phyloP scores from a whole-genome alignment of 1,140 invertebrate genomes.

The Drosophila mojavensis region DNA sequence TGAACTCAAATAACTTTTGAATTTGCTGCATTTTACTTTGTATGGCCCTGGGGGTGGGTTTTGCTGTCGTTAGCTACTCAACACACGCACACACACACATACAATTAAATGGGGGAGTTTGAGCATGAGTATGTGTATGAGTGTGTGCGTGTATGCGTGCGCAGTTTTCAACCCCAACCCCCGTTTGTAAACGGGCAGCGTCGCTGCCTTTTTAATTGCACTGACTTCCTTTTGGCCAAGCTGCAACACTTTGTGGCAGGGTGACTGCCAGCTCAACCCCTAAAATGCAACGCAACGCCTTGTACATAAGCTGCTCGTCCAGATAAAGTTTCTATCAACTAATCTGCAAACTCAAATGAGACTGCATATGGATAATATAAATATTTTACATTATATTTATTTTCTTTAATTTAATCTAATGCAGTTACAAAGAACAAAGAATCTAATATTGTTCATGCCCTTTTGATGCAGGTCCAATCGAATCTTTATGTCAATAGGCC shows the following conservation, averaged over 20 bases:
- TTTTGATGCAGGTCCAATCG: too few relatives aligned
- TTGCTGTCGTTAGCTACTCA: constrained; percentile 73
- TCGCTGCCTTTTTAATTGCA: constrained; percentile 79
- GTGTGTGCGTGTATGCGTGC: constrained; percentile 45
- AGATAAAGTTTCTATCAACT: not conserved
- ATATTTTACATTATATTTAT: too few relatives aligned
- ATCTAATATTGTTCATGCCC: too few relatives aligned
- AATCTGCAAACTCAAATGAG: not conserved
- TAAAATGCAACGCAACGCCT: constrained; percentile 17
- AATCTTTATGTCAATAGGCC: too few relatives aligned
- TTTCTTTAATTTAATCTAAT: too few relatives aligned
- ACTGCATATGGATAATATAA: too few relatives aligned
- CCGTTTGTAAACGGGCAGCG: constrained; percentile 47
- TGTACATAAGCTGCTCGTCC: constrained; percentile 16
- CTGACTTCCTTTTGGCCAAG: constrained; percentile 74
- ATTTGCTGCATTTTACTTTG: constrained; percentile 80
- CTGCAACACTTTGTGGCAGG: constrained; percentile 67
- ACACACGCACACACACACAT: constrained; percentile 51
- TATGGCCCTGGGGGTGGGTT: constrained; percentile 67
- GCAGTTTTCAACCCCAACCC: constrained; percentile 75
- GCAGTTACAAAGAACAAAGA: too few relatives aligned
- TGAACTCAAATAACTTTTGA: constrained; percentile 83
- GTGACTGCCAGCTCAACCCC: constrained; percentile 44
- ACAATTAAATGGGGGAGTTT: constrained; percentile 54
- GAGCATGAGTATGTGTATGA: constrained; percentile 17